Evolutionary conservation across 1,140 invertebrate species (phyloP).

Genomic region (Coptotermes formosanus): DNA sequence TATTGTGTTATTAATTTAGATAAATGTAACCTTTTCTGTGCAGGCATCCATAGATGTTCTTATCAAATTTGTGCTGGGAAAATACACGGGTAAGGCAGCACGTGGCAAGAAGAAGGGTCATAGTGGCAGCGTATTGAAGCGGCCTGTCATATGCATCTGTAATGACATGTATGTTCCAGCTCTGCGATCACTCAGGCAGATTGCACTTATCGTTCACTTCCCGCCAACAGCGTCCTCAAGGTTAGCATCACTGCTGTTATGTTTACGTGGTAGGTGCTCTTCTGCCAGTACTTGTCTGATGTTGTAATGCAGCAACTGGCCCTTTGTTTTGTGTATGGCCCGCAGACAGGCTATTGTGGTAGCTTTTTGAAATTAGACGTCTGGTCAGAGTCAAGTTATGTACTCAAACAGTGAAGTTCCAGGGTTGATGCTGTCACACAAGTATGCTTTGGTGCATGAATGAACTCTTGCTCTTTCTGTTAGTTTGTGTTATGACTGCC

Average conservation of each 20-base stretch:
- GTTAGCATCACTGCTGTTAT: slow-evolving; percentile 35
- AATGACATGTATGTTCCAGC: slow-evolving; percentile 91
- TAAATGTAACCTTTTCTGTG: slow-evolving; percentile 36
- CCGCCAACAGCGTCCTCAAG: slow-evolving; percentile 61
- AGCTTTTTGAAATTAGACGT: too few relatives aligned
- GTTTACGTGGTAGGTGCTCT: background rate
- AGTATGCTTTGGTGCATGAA: too few relatives aligned
- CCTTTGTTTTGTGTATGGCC: too few relatives aligned
- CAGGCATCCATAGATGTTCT: slow-evolving; percentile 83
- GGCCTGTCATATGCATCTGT: slow-evolving; percentile 95
- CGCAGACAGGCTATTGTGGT: too few relatives aligned
- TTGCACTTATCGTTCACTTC: slow-evolving; percentile 73
- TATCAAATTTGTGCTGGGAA: slow-evolving; percentile 73
- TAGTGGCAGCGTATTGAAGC: slow-evolving; percentile 55
- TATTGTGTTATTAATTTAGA: too few relatives aligned
- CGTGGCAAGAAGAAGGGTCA: slow-evolving; percentile 56
- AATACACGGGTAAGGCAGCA: slow-evolving; percentile 49
- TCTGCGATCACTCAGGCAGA: slow-evolving; percentile 69
- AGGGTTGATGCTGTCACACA: too few relatives aligned
- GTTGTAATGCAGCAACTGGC: too few relatives aligned
- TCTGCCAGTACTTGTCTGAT: too few relatives aligned
- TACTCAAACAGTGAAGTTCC: too few relatives aligned
- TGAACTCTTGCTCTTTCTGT: too few relatives aligned
- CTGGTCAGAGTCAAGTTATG: too few relatives aligned
- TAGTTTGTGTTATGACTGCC: too few relatives aligned